Base-by-base conservation (phyloP, 2,888 invertebrate species). In the Athalia circularis region DNA sequence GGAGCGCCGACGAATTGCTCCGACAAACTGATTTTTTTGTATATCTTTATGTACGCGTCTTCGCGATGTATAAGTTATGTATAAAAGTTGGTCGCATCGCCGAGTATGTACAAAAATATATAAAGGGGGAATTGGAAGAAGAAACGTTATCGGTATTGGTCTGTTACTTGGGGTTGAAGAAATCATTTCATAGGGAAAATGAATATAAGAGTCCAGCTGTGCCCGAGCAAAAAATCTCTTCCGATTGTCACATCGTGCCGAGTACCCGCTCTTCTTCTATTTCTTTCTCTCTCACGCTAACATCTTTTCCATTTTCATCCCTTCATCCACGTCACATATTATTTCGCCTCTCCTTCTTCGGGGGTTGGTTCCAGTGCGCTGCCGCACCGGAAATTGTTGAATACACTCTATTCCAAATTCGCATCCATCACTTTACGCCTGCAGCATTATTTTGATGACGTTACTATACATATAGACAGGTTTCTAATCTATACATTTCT, bases 131-230 rank as follows among this genome's bases (percentile, higher is more conserved):
- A 11, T 43, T 6, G 4, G 68, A 50, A 29, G 68, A 0, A 9
- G 59, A 59, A 59, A 15, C 45, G 72, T 72, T 72, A 72, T 72
- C 72, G 45, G 43, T 47, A 57, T 68, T 59, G 75, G 62, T 75
- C 62, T 52, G 62, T 75, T 50, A 45, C 62, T 62, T 48, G 13
- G 13, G 75, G 62, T 72, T 59, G 57, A 50, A 75, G 83, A 82
- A 85, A 85, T 85, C 81, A 84, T 82, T 83, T 81, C 80, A 68
- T 61, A 68, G 80, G 80, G 82, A 85, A 85, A 85, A 85, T 85
- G 83, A 84, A 85, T 85, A 84, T 85, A 82, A 84, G 84, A 81
- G 81, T 83, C 80, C 85, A 85, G 85, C 83, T 84, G 84, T 79
- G 84, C 81, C 84, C 83, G 79, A 75, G 68, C 79, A 84, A 85